phyloP scores from a whole-genome alignment of 2,888 invertebrate species.

The Lasioglossum malachurum region DNA sequence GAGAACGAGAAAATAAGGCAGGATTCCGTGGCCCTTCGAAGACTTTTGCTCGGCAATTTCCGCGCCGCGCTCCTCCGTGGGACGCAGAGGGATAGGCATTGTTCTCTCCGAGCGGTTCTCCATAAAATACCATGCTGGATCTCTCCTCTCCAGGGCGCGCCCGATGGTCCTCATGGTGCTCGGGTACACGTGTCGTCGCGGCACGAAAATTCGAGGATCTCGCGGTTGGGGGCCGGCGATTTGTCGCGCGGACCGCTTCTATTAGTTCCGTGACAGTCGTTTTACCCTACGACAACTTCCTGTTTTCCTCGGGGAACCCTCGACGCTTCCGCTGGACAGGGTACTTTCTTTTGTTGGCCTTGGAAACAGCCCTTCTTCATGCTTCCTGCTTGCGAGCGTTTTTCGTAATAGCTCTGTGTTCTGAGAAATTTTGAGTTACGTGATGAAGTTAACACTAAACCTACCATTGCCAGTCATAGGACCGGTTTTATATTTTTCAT shows the following conservation, averaged over 20 bases:
- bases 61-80: conserved; percentile 30
- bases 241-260: not conserved
- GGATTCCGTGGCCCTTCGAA: conserved; percentile 9
- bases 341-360: not conserved
- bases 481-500: too few species aligned
- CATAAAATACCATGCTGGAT: conserved; percentile 23
- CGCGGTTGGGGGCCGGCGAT: not conserved
- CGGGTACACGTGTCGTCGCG: not conserved
- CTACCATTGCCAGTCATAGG: too few species aligned
- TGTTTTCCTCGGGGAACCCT: not conserved
- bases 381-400: not conserved
- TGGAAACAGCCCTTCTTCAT: not conserved
- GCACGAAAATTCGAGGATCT: not conserved
- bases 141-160: not conserved
- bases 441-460: too few species aligned
- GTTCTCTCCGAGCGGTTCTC: conserved; percentile 32
- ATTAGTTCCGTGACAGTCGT: not conserved
- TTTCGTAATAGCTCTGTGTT: not conserved
- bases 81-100: conserved; percentile 26
- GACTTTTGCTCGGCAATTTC: conserved; percentile 26
- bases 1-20: conserved; percentile 1
- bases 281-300: not conserved
- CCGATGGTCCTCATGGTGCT: not conserved
- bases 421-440: not conserved
- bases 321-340: not conserved